Evolutionary conservation across 2,888 invertebrate genomes (phyloP).

Genomic region (Endomychus coccineus): DNA sequence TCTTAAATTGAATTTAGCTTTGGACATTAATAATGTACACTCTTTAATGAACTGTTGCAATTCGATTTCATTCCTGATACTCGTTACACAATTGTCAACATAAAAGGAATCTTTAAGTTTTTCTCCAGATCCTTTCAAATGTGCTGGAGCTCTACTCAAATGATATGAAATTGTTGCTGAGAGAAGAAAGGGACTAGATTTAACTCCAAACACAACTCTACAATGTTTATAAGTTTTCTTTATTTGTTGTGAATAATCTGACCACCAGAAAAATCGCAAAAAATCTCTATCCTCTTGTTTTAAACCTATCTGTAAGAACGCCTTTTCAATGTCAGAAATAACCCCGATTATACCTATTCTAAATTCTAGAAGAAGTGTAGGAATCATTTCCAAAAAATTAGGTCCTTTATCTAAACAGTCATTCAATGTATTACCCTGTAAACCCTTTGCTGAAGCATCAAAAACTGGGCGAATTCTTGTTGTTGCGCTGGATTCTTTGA

Average conservation of each 20-base stretch:
- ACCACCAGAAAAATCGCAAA: slow-evolving; percentile 28
- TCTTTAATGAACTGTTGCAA: slow-evolving; percentile 11
- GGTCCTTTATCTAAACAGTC: slow-evolving; percentile 15
- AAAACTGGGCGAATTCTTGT: slow-evolving; percentile 10
- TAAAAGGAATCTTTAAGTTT: slow-evolving; percentile 14
- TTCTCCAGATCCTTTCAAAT: slow-evolving; percentile 7
- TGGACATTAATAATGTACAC: slow-evolving; percentile 9
- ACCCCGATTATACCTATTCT: slow-evolving; percentile 16
- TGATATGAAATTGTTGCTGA: slow-evolving; percentile 16
- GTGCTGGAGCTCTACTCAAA: slow-evolving; percentile 2
- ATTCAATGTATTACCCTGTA: not conserved
- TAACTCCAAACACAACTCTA: slow-evolving; percentile 20
- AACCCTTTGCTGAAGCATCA: not conserved
- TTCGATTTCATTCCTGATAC: slow-evolving; percentile 5
- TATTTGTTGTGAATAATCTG: slow-evolving; percentile 7
- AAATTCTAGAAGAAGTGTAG: slow-evolving; percentile 16
- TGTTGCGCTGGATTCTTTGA: slow-evolving; percentile 5
- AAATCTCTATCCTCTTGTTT: slow-evolving; percentile 22
- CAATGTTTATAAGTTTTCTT: slow-evolving; percentile 14
- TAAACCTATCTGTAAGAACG: slow-evolving; percentile 23
- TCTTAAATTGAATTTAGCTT: slow-evolving; percentile 17
- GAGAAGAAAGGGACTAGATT: slow-evolving; percentile 18
- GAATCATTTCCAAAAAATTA: slow-evolving; percentile 18
- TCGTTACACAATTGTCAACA: slow-evolving; percentile 19
- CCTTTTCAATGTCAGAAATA: slow-evolving; percentile 18